phyloP scores from a whole-genome alignment of 2,113 vertebrate genomes.

The Stegostoma tigrinum region DNA sequence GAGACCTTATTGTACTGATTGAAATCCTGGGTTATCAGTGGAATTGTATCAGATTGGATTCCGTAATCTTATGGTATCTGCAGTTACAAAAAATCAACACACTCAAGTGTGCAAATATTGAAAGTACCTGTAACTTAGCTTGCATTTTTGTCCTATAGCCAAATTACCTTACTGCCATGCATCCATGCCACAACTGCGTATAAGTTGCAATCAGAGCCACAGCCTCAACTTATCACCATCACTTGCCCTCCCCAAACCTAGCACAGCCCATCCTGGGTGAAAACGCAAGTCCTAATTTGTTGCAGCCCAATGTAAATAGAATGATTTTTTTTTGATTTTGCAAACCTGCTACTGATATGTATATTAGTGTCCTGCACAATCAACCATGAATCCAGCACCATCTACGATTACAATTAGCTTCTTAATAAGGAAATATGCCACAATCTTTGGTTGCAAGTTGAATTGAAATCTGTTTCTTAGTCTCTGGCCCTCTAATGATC shows the following conservation, averaged over 20 bases:
- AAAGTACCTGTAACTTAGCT: neutral
- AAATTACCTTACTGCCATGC: neutral
- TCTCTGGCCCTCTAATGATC: neutral
- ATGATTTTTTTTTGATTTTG: neutral
- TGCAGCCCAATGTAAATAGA: neutral
- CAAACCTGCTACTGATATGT: neutral
- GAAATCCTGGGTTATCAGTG: neutral
- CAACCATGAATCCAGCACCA: neutral
- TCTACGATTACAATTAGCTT: neutral
- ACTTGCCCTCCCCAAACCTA: neutral
- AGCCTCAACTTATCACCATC: neutral
- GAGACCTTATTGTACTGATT: neutral
- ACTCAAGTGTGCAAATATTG: conserved; percentile 3
- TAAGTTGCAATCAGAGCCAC: neutral
- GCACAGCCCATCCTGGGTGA: no score
- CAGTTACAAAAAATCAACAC: neutral
- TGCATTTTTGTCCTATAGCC: neutral
- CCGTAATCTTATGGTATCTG: neutral
- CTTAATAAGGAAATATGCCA: neutral
- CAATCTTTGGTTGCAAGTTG: neutral
- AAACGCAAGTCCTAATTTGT: neutral
- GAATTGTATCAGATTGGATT: neutral
- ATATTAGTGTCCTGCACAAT: neutral
- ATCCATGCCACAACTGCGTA: neutral
- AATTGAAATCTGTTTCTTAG: neutral